Conservation (phyloP, 2,113 vertebrate genomes). For the Phaethon lepturus region DNA sequence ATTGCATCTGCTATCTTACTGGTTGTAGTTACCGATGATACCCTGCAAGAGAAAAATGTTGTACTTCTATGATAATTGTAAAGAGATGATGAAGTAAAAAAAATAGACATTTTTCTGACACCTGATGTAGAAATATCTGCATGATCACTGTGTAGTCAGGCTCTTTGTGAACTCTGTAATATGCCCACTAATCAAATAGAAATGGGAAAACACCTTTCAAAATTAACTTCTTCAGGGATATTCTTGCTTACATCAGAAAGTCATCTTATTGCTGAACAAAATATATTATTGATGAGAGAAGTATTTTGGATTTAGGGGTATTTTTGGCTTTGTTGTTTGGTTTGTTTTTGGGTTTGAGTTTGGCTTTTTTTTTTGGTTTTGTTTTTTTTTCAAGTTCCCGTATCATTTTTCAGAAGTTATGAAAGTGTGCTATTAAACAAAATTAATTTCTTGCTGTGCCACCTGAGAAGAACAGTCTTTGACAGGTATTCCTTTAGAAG, state of each 20-base stretch:
- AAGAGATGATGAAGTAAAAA: neutral
- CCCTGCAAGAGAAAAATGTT: neutral
- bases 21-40: neutral
- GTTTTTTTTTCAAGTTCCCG: neutral
- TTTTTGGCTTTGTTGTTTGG: neutral
- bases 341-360: neutral
- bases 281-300: neutral
- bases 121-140: neutral
- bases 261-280: neutral
- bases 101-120: neutral
- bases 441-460: neutral
- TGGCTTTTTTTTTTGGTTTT: neutral
- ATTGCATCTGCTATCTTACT: neutral
- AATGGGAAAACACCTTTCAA: neutral
- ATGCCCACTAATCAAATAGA: neutral
- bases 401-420: neutral
- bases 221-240: neutral
- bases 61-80: neutral
- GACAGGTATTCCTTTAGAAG: neutral
- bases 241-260: neutral
- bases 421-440: neutral
- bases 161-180: neutral
- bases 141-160: neutral
- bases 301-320: neutral
- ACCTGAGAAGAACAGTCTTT: neutral